Evolutionary conservation across 2,888 invertebrate genomes (phyloP).

Genomic region (Drosophila infuscata): DNA sequence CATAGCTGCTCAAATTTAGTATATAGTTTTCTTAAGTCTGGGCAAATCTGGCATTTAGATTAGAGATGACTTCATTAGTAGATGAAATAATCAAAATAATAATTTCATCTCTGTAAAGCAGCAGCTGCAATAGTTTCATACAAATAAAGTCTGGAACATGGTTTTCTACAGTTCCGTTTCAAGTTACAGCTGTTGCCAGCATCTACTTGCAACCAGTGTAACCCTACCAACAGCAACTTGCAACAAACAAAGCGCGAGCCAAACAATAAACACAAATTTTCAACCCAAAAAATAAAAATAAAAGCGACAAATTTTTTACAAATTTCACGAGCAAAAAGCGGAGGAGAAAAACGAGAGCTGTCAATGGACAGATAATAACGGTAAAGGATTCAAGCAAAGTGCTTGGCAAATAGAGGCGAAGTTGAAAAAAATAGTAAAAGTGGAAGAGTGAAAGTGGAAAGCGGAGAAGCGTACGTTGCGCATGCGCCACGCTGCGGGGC

Average conservation of each 20-base stretch:
- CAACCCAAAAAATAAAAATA: constrained; percentile 26
- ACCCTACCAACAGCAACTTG: constrained; percentile 24
- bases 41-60: background rate
- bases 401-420: constrained; percentile 37
- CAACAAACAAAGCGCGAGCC: constrained; percentile 23
- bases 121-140: constrained; percentile 40
- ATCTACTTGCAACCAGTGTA: constrained; percentile 20
- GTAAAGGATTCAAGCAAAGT: constrained; percentile 32
- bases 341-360: constrained; percentile 43
- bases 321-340: constrained; percentile 42
- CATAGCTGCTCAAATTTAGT: background rate
- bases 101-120: background rate
- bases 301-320: constrained; percentile 62
- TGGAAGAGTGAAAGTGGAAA: constrained; percentile 50
- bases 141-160: background rate
- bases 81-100: background rate
- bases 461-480: constrained; percentile 43
- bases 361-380: constrained; percentile 52
- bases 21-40: background rate
- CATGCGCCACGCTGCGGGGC: constrained; percentile 44
- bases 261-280: constrained; percentile 33
- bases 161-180: constrained; percentile 23
- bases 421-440: constrained; percentile 4
- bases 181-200: constrained; percentile 47
- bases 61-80: background rate